Evolutionary conservation across 2,113 vertebrate genomes (phyloP), one percentile per base, ranked within the genome.

Genomic region (Andinoacara biseriatus): DNA sequence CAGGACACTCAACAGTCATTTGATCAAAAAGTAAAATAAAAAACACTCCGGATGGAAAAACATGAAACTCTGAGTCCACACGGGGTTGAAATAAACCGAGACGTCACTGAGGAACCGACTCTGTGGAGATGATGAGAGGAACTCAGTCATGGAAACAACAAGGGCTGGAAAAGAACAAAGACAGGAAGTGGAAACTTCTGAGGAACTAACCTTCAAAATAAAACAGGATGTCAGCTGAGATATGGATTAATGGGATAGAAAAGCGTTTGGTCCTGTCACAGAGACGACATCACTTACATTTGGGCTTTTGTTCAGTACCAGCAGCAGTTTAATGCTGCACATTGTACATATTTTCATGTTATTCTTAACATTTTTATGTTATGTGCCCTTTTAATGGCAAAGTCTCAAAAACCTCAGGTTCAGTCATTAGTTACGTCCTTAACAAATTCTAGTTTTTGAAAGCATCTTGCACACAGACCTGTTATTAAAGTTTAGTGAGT

Each of bases 401-500:
- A 18, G 46, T 49, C 63, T 67, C 40, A 67, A 38, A 67, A 67
- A 46, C 3, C 5, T 26, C 38, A 2, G 14, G 29, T 24, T 4
- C 3, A 1, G 3, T 52, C 20, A 54, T 18, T 3, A 49, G 49
- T 46, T 15, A 52, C 18, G 49, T 54, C 18, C 10, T 69, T 69
- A 31, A 69, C 26, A 49, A 69, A 69, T 29, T 69, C 1, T 13
- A 31, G 49, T 52, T 31, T 43, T 26, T 52, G 43, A 0, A 31
- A 52, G 24, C 24, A 0, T 69, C 5, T 46, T 31, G 26, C 24
- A 17, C 11, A 24, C 65, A 31, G 2, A 20, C 5, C 1, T 13
- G 26, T 43, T 17, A 0, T 52, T 20, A 0, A 3, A 6, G 18
- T 0, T 8, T 18, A 20, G 43, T 31, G 65, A 72, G 65, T 5